These are phyloP conservation scores for Apis florea DNA, from an alignment of 1,140 invertebrate species.

Conservation along the genomic window DNA sequence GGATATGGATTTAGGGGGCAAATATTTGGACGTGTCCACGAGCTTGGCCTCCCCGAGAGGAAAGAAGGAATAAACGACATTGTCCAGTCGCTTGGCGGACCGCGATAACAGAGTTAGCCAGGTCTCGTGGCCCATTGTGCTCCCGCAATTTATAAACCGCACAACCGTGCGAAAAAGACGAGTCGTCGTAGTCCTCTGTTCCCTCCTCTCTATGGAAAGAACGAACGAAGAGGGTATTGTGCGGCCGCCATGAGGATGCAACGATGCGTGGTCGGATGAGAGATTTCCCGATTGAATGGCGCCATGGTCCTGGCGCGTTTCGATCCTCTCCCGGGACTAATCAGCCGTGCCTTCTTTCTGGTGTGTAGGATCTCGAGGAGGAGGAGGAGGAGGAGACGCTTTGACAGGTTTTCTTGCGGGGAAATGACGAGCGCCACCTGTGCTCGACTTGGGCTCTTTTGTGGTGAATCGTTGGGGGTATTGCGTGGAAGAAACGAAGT, in stretches of 20 bases:
- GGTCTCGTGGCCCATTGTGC: constrained; percentile 53
- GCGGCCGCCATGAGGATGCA: constrained; percentile 37
- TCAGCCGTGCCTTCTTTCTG: constrained; percentile 40
- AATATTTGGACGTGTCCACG: constrained; percentile 74
- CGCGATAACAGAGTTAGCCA: constrained; percentile 74
- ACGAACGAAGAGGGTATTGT: constrained; percentile 29
- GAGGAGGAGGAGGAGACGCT: neutral
- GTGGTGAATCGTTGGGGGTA: too few species aligned
- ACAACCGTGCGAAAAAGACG: constrained; percentile 53
- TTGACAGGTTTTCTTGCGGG: constrained; percentile 21
- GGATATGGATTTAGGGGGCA: constrained; percentile 69
- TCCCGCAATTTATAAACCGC: constrained; percentile 68
- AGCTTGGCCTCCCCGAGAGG: constrained; percentile 26
- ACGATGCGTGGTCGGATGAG: constrained; percentile 41
- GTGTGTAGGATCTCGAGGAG: neutral
- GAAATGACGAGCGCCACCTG: constrained; percentile 34
- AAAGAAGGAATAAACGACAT: constrained; percentile 51
- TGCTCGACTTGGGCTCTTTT: neutral
- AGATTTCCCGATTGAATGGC: constrained; percentile 42
- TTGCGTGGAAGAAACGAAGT: too few species aligned
- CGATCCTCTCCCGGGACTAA: constrained; percentile 44
- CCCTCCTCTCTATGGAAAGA: neutral
- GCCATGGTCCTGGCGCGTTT: constrained; percentile 30
- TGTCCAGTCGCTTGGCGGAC: constrained; percentile 68
- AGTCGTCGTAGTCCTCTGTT: neutral